Evolutionary conservation across 2,797 vertebrate genomes (phyloP).

Genomic region (Bothrops alternatus): DNA sequence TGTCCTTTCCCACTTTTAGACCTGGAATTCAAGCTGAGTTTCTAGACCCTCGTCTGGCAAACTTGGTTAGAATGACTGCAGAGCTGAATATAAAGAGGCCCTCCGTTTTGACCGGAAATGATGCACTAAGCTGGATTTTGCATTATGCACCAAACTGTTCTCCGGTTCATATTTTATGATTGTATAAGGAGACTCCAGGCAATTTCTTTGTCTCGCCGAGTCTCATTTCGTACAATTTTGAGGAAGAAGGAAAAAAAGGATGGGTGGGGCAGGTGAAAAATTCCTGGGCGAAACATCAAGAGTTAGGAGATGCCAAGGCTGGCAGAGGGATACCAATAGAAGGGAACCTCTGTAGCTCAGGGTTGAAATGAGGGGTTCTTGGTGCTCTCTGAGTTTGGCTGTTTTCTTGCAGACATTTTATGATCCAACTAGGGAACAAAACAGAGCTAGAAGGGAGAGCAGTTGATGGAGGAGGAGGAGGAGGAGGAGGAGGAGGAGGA

Average conservation of each 20-base stretch:
- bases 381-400: background rate
- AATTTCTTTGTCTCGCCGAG: constrained; percentile 25
- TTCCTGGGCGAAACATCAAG: background rate
- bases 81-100: constrained; percentile 7
- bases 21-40: background rate
- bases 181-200: constrained; percentile 35
- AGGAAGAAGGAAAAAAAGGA: background rate
- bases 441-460: background rate
- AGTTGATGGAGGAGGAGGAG: background rate
- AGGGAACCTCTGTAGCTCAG: background rate
- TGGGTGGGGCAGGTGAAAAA: background rate
- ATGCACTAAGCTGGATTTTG: background rate
- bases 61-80: constrained; percentile 39
- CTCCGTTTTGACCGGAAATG: background rate
- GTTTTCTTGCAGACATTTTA: background rate
- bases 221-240: background rate
- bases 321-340: background rate
- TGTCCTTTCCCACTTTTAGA: background rate
- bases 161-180: background rate
- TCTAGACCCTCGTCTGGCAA: background rate
- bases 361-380: background rate
- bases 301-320: background rate
- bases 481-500: too few species aligned
- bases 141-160: background rate
- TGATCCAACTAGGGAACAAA: background rate